These are phyloP conservation scores for Hippocampus zosterae DNA, from an alignment of 2,113 vertebrate genomes.

Conservation along the genomic window DNA sequence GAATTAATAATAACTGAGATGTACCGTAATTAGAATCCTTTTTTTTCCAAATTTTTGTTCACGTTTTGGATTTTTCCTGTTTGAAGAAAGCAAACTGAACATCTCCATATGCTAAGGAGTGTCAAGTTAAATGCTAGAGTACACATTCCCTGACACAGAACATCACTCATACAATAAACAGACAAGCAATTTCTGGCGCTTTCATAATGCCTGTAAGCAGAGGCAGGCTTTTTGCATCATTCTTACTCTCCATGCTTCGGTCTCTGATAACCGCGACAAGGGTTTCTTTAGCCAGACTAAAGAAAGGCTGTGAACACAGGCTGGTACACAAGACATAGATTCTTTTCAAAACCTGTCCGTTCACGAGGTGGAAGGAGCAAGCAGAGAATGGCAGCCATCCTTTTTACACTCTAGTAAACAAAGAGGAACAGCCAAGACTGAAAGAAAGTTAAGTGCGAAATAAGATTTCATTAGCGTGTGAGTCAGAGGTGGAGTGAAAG, in stretches of 20 bases:
- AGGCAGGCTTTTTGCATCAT: slow-evolving; percentile 25
- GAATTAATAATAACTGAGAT: too few species aligned
- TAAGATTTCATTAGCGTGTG: background rate
- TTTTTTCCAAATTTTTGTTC: too few species aligned
- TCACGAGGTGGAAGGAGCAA: slow-evolving; percentile 17
- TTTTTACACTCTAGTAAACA: slow-evolving; percentile 2
- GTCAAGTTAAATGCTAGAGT: background rate
- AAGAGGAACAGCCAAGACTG: slow-evolving; percentile 5
- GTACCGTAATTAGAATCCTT: too few species aligned
- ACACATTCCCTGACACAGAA: background rate
- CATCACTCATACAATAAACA: slow-evolving; percentile 35
- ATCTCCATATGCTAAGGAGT: background rate
- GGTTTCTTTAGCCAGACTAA: slow-evolving; percentile 8
- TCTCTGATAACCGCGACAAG: slow-evolving; percentile 31
- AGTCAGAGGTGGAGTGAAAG: background rate
- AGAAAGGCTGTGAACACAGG: slow-evolving; percentile 40
- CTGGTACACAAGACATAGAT: slow-evolving; percentile 29
- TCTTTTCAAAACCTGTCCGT: slow-evolving; percentile 27
- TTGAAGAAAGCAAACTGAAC: background rate
- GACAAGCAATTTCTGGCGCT: slow-evolving; percentile 51
- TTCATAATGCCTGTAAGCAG: slow-evolving; percentile 43
- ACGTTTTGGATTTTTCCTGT: too few species aligned
- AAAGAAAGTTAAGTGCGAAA: slow-evolving; percentile 1
- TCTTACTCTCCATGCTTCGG: slow-evolving; percentile 36
- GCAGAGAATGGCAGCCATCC: slow-evolving; percentile 10